phyloP scores from a whole-genome alignment of 2,888 invertebrate species.

The Xestobium rufovillosum region DNA sequence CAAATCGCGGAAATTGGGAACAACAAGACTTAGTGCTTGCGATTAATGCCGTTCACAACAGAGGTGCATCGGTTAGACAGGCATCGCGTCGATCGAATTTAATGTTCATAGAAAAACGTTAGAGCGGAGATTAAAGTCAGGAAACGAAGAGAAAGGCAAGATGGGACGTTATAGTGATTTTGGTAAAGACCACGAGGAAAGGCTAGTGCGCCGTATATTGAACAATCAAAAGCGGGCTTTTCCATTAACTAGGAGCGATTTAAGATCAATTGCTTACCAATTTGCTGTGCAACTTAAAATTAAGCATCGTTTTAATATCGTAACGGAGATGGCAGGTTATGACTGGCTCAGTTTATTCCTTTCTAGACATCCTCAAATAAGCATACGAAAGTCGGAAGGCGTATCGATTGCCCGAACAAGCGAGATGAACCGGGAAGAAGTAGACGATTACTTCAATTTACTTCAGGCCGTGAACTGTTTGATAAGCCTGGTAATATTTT shows the following conservation, averaged over 20 bases:
- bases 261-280: neutral
- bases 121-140: neutral
- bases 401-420: neutral
- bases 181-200: neutral
- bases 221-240: neutral
- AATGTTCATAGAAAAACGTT: neutral
- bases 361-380: neutral
- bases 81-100: neutral
- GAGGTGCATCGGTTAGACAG: neutral
- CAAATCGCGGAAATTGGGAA: neutral
- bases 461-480: neutral
- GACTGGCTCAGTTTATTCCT: neutral
- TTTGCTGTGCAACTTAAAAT: constrained; percentile 1
- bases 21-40: neutral
- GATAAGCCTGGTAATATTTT: constrained; percentile 2
- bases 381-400: neutral
- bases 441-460: constrained; percentile 1
- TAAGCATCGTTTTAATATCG: neutral
- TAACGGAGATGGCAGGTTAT: neutral
- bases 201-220: neutral
- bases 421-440: neutral
- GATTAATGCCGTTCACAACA: neutral
- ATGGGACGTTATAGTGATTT: neutral
- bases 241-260: constrained; percentile 3
- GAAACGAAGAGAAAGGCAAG: constrained; percentile 1